These are phyloP conservation scores for Drosophila orosa DNA, from an alignment of 1,140 invertebrate species.

Conservation along the genomic window DNA sequence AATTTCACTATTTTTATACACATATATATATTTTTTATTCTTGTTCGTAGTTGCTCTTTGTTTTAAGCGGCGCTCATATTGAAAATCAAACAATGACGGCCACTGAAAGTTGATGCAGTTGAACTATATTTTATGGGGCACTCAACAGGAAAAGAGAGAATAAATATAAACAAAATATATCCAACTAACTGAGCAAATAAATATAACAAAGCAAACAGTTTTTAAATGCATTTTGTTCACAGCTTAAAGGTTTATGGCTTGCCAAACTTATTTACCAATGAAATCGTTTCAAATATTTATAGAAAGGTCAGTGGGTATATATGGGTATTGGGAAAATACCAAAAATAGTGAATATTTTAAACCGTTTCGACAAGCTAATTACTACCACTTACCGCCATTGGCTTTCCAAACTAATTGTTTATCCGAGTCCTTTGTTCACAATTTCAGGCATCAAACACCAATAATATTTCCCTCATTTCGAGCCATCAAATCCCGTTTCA, in stretches of 20 bases:
- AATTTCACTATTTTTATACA: slow-evolving; percentile 35
- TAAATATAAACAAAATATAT: slow-evolving; percentile 18
- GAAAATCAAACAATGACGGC: slow-evolving; percentile 53
- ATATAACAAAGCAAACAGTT: slow-evolving; percentile 3
- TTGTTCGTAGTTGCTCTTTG: slow-evolving; percentile 27
- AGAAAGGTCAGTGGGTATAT: neutral
- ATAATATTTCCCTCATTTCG: slow-evolving; percentile 5
- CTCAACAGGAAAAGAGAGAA: slow-evolving; percentile 27
- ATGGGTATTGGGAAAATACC: too few species aligned
- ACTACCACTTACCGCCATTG: neutral
- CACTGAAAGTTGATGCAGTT: slow-evolving; percentile 52
- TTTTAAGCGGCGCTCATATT: slow-evolving; percentile 42
- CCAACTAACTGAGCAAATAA: slow-evolving; percentile 20
- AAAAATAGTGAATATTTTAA: neutral
- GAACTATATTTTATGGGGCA: slow-evolving; percentile 71
- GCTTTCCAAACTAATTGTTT: neutral
- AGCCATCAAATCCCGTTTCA: slow-evolving; percentile 8
- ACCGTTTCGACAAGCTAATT: neutral
- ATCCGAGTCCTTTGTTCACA: neutral
- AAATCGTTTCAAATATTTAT: slow-evolving; percentile 4
- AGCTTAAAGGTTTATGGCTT: slow-evolving; percentile 14
- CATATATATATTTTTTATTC: slow-evolving; percentile 2
- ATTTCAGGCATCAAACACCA: neutral
- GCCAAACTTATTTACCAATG: slow-evolving; percentile 11
- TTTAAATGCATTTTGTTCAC: slow-evolving; percentile 27